A percentile compares a stretch with the other conserved stretches of the same genome.
phyloP scores from a whole-genome alignment of 1,140 invertebrate species.

The Lamellibrachia luymesi region DNA sequence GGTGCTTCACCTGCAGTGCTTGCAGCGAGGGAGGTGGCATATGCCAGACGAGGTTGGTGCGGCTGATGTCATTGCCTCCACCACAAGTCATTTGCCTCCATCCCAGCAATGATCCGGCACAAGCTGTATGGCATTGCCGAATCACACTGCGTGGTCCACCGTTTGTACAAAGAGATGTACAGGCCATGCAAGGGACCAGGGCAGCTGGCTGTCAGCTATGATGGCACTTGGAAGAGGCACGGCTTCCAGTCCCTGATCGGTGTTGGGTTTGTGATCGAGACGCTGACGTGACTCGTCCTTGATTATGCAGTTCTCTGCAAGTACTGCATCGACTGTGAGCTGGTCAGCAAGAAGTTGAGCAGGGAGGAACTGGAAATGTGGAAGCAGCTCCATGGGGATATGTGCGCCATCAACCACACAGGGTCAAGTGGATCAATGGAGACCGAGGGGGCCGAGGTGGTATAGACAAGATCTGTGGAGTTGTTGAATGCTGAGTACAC shows the following conservation, averaged over 20 bases:
- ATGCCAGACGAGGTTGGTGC: too few relatives aligned
- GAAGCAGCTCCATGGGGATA: too few relatives aligned
- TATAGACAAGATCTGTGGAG: too few relatives aligned
- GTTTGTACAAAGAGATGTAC: background rate
- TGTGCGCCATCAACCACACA: too few relatives aligned
- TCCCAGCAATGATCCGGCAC: too few relatives aligned
- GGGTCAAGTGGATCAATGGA: too few relatives aligned
- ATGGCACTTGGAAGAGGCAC: background rate
- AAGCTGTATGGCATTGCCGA: background rate
- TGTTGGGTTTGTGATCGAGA: background rate
- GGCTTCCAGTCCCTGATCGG: too few relatives aligned
- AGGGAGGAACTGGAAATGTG: too few relatives aligned
- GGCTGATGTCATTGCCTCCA: too few relatives aligned
- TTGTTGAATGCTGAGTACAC: conserved; percentile 27
- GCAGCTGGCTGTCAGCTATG: background rate
- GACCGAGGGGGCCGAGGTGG: background rate
- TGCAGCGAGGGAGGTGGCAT: too few relatives aligned
- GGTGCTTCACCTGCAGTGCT: background rate
- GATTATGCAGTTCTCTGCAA: background rate
- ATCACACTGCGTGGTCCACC: background rate
- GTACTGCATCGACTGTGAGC: background rate
- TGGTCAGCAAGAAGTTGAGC: background rate
- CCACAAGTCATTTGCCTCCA: too few relatives aligned
- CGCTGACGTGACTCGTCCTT: background rate
- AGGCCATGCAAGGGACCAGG: background rate